These are phyloP conservation scores for Triops longicaudatus DNA, from an alignment of 1,140 invertebrate species.

Conservation along the genomic window DNA sequence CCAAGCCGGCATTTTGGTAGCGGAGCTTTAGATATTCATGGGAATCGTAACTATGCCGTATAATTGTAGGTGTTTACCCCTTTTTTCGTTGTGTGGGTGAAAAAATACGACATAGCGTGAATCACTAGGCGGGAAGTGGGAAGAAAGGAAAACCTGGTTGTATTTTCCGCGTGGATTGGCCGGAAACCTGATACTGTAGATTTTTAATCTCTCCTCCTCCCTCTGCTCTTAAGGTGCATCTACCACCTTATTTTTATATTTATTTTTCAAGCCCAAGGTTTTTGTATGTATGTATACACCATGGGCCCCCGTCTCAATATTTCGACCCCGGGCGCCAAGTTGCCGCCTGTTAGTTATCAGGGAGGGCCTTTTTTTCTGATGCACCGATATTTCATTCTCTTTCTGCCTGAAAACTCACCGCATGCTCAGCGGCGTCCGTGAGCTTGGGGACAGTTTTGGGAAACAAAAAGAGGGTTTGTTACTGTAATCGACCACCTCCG, in stretches of 20 bases:
- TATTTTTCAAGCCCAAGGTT: too few relatives aligned
- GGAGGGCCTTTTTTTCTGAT: neutral
- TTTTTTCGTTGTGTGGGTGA: neutral
- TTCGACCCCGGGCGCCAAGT: neutral
- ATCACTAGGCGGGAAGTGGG: neutral
- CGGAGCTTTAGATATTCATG: neutral
- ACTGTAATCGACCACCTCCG: neutral
- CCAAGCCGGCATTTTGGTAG: neutral
- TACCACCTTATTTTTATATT: too few relatives aligned
- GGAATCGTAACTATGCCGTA: neutral
- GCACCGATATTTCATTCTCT: slow-evolving; percentile 8
- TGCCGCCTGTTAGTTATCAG: neutral
- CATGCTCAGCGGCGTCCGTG: slow-evolving; percentile 3
- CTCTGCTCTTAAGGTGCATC: neutral
- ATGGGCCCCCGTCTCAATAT: neutral
- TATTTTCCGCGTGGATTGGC: slow-evolving; percentile 6
- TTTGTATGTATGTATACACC: too few relatives aligned
- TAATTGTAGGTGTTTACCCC: neutral
- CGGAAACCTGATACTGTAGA: slow-evolving; percentile 2
- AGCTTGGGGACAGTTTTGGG: neutral
- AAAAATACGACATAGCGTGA: neutral
- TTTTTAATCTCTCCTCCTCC: neutral
- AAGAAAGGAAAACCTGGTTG: neutral
- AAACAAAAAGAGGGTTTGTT: neutral
- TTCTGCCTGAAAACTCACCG: neutral